Percentiles rank a stretch among this genome's conserved stretches.
Conservation (phyloP, 2,797 vertebrate genomes). For the Chanos chanos region DNA sequence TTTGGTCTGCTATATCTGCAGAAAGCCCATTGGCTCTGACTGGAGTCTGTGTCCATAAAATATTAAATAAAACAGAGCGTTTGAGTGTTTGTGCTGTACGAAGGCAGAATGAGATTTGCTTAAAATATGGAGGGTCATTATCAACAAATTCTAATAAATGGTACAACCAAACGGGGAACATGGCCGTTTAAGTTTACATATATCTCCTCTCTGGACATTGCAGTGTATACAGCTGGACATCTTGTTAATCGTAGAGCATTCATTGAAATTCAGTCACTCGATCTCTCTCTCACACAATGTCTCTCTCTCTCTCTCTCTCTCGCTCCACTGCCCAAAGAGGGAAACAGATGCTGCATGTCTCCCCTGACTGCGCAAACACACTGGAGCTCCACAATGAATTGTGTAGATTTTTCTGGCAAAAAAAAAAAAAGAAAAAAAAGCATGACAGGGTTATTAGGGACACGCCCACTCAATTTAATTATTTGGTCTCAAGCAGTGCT, state of each 20-base stretch:
- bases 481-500: slow-evolving; percentile 5
- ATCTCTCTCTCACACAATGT: background rate
- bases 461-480: background rate
- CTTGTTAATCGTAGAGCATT: too few species aligned
- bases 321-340: slow-evolving; percentile 5
- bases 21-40: background rate
- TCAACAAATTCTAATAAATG: too few species aligned
- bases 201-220: too few species aligned
- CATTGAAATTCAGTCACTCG: too few species aligned
- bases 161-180: too few species aligned
- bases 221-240: too few species aligned
- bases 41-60: background rate
- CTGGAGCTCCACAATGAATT: background rate
- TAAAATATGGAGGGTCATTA: slow-evolving; percentile 6
- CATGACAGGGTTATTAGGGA: slow-evolving; percentile 11
- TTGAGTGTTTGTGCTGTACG: background rate
- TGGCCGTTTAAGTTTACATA: too few species aligned
- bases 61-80: slow-evolving; percentile 2
- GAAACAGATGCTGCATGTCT: slow-evolving; percentile 32
- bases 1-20: background rate
- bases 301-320: background rate
- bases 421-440: background rate
- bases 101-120: background rate
- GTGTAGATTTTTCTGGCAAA: background rate
- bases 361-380: slow-evolving; percentile 5